phyloP scores from a whole-genome alignment of 2,113 vertebrate species.

The Azemiops feae region DNA sequence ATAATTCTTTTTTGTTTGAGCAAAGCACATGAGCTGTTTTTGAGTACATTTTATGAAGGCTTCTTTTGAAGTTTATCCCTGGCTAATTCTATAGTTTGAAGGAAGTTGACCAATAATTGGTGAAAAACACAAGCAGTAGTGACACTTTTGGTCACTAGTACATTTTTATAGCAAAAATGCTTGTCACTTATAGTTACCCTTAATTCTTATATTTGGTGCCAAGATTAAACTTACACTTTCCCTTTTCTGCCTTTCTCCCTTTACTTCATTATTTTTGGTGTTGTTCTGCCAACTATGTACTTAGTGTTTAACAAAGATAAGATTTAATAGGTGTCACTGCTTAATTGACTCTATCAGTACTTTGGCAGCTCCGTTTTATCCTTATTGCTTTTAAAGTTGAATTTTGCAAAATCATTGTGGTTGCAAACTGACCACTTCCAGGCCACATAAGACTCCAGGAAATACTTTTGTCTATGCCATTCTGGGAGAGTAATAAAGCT shows the following conservation, averaged over 20 bases:
- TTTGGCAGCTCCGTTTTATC: not conserved
- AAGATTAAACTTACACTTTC: not conserved
- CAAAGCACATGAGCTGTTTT: not conserved
- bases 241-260: not conserved
- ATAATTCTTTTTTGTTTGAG: not conserved
- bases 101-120: not conserved
- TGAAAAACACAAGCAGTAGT: not conserved
- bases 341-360: not conserved
- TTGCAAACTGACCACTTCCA: not conserved
- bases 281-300: not conserved
- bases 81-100: not conserved
- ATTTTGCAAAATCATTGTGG: not conserved
- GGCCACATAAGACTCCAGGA: not conserved
- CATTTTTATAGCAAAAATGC: not conserved
- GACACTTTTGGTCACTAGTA: not conserved
- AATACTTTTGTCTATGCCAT: not conserved
- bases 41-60: not conserved
- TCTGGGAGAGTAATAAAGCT: not conserved
- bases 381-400: not conserved
- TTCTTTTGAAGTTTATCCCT: not conserved
- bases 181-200: not conserved
- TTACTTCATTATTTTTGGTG: not conserved
- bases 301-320: not conserved
- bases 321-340: not conserved
- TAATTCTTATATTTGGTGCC: not conserved